A percentile compares a stretch with the other conserved stretches of the same genome.
Conservation (phyloP, 1,140 invertebrate genomes). For the Caenorhabditis inopinata region DNA sequence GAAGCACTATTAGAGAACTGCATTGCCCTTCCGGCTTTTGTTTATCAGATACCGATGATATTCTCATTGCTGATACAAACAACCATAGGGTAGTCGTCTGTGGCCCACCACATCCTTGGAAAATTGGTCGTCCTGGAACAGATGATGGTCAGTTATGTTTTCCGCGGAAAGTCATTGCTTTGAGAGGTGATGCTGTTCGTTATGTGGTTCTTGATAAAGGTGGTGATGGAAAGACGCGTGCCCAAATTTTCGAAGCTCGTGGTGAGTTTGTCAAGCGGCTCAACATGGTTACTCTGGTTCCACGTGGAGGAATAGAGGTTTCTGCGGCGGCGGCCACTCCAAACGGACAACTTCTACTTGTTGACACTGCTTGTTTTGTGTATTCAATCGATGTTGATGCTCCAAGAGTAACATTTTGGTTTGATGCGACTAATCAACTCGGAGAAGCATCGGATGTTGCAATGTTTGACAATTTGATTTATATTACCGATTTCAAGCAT, state of each 20-base stretch:
- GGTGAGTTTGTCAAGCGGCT: constrained; percentile 82
- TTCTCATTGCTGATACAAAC: constrained; percentile 87
- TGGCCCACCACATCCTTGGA: constrained; percentile 41
- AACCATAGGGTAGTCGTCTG: constrained; percentile 79
- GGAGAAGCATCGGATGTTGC: constrained; percentile 93
- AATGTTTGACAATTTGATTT: constrained; percentile 85
- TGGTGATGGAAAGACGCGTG: constrained; percentile 80
- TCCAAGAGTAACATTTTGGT: constrained; percentile 78
- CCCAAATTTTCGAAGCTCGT: constrained; percentile 81
- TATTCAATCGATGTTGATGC: constrained; percentile 68
- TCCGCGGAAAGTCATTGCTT: constrained; percentile 75
- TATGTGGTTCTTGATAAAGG: constrained; percentile 94
- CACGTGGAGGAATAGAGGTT: constrained; percentile 75
- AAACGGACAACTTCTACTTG: constrained; percentile 77
- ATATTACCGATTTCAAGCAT: constrained; percentile 95
- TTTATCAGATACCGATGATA: constrained; percentile 85
- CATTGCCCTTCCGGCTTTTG: constrained; percentile 96
- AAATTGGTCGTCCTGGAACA: constrained; percentile 68
- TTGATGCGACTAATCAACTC: constrained; percentile 95
- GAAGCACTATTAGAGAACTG: constrained; percentile 85
- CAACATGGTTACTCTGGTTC: constrained; percentile 71
- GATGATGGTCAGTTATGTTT: constrained; percentile 95
- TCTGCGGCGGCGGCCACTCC: constrained; percentile 78
- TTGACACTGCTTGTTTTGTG: constrained; percentile 92
- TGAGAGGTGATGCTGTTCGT: constrained; percentile 57